These are phyloP conservation scores for Sebastes taczanowskii DNA, from an alignment of 2,797 vertebrate genomes.

Conservation along the genomic window DNA sequence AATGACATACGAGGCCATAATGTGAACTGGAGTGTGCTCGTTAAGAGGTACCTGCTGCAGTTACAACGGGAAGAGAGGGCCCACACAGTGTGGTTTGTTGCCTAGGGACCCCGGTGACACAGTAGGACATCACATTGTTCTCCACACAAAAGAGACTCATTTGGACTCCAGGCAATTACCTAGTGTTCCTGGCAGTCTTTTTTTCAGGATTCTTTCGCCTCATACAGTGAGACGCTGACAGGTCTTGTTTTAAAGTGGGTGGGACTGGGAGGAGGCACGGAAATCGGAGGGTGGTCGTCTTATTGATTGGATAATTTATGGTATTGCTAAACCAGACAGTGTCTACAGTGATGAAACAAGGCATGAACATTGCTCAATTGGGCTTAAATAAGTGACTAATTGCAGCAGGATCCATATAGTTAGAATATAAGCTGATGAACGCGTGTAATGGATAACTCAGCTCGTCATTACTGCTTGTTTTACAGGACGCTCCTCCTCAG, in stretches of 20 bases:
- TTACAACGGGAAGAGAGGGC: constrained; percentile 63
- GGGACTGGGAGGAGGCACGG: constrained; percentile 57
- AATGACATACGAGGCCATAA: constrained; percentile 61
- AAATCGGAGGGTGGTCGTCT: constrained; percentile 75
- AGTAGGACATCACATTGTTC: constrained; percentile 80
- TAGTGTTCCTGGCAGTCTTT: constrained; percentile 60
- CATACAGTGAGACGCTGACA: constrained; percentile 72
- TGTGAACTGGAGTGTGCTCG: constrained; percentile 69
- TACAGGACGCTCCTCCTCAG: constrained; percentile 79
- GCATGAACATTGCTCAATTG: constrained; percentile 72
- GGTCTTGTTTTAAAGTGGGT: constrained; percentile 64
- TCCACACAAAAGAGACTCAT: constrained; percentile 78
- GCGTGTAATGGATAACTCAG: not conserved
- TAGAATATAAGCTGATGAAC: not conserved
- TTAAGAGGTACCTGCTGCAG: constrained; percentile 78
- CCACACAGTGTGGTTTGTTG: constrained; percentile 78
- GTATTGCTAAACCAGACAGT: constrained; percentile 53
- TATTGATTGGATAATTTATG: constrained; percentile 80
- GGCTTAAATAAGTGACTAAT: constrained; percentile 64
- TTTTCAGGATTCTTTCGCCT: constrained; percentile 57
- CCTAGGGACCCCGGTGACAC: constrained; percentile 74
- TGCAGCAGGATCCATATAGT: constrained; percentile 2
- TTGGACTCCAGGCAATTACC: constrained; percentile 79
- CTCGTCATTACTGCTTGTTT: constrained; percentile 17
- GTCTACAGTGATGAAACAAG: constrained; percentile 68